A percentile compares a stretch with the other conserved stretches of the same genome.
phyloP scores from a whole-genome alignment of 37 sponge, comb jelly and placozoan species.

The Aphrocallistes beatrix region DNA sequence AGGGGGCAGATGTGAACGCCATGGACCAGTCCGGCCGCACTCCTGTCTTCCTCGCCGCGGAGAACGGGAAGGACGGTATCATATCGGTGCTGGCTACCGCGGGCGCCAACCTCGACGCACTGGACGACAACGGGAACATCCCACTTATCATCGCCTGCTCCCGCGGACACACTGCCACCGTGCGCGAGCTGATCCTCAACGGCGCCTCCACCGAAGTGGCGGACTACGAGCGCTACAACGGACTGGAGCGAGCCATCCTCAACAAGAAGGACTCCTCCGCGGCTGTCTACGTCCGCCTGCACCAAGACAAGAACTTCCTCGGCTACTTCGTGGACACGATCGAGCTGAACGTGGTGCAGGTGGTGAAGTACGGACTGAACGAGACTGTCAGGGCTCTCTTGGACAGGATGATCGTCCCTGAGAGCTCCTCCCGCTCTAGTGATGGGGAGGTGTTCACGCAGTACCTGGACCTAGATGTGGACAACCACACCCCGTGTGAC shows the following conservation, averaged over 20 bases:
- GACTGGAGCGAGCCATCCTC: background rate
- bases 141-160: background rate
- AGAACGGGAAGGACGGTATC: background rate
- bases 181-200: background rate
- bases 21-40: background rate
- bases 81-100: background rate
- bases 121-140: background rate
- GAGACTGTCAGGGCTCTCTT: background rate
- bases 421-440: background rate
- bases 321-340: background rate
- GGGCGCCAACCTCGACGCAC: background rate
- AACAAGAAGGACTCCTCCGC: background rate
- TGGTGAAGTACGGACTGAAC: background rate
- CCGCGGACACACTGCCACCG: background rate
- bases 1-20: background rate
- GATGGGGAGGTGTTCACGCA: background rate
- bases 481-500: background rate
- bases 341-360: background rate
- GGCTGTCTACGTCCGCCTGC: constrained; percentile 12
- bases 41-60: background rate
- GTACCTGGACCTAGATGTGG: background rate
- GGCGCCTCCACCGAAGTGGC: background rate
- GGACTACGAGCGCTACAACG: background rate
- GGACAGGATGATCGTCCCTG: background rate
- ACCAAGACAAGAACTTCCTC: background rate